Evolutionary conservation across 2,113 vertebrate species (phyloP), one percentile per base, ranked within the genome.

Genomic region (Mesocricetus auratus): DNA sequence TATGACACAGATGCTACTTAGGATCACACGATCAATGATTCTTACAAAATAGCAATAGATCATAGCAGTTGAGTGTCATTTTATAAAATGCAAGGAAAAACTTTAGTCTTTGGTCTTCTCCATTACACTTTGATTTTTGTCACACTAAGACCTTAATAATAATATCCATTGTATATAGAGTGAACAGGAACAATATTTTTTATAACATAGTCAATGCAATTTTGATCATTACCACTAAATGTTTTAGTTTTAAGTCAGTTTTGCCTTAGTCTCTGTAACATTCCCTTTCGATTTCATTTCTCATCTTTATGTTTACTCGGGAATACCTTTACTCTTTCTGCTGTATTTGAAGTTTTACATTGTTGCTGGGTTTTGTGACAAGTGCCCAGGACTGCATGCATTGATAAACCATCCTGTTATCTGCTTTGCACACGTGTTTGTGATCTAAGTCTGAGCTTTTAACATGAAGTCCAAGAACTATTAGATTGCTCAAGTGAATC

Each of bases 361-460:
- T 56, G 24, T 16, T 81, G 2, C 39, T 66, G 15, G 10, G 50
- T 21, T 24, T 85, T n/a, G n/a, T 75, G 29, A 56, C 39, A 8
- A 53, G 4, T 11, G 16, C 1, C 56, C 33, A 33, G 1, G 68
- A 1, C 2, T 42, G 4, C 86, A 36, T 3, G 17, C n/a, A 74
- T 31, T 11, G 5, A 2, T 53, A 6, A 3, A 7, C 10, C 17
- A 7, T 0, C 3, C 19, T 33, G 60, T 68, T 3, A 16, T 19
- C 64, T 74, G 33, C 22, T 75, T 89, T 81, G 26, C 24, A 75
- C 15, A 2, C n/a, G 29, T 91, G 60, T n/a, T 11, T 21, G 22
- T 7, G 39, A 10, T 29, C 9, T 50, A n/a, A 66, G 22, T n/a
- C 42, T 64, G 29, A 31, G 47, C 31, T 85, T 39, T 22, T 60